These are phyloP conservation scores for Nothobranchius furzeri DNA, from an alignment of 2,113 vertebrate species.

Conservation along the genomic window DNA sequence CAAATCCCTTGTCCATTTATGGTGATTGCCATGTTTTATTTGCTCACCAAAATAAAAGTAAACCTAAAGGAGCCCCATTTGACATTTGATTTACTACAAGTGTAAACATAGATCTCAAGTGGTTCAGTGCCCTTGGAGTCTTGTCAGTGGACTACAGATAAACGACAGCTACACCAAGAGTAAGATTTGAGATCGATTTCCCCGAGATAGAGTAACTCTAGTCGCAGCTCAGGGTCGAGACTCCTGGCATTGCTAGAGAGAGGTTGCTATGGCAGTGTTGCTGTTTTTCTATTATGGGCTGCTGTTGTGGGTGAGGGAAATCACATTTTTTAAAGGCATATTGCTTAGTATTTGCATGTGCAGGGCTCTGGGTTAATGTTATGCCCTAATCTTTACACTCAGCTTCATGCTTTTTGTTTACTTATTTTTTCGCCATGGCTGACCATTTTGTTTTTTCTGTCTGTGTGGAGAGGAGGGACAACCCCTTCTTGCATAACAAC, in stretches of 20 bases:
- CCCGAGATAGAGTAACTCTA: constrained; percentile 42
- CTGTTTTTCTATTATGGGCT: constrained; percentile 54
- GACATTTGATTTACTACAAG: background rate
- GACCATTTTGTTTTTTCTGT: too few species aligned
- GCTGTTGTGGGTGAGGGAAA: background rate
- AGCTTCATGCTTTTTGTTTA: too few species aligned
- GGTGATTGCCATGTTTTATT: constrained; percentile 36
- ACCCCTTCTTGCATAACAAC: too few species aligned
- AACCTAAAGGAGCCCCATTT: constrained; percentile 19
- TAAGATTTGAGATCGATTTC: constrained; percentile 56
- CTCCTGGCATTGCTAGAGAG: constrained; percentile 51
- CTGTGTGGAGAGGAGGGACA: too few species aligned
- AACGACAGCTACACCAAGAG: constrained; percentile 21
- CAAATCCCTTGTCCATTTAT: constrained; percentile 32
- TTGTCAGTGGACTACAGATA: background rate
- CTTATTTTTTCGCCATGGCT: too few species aligned
- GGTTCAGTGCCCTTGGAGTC: constrained; percentile 1
- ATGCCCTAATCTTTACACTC: too few species aligned
- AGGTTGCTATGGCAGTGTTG: constrained; percentile 59
- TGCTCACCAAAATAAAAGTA: constrained; percentile 2
- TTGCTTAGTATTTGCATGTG: too few species aligned
- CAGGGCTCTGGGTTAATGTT: too few species aligned
- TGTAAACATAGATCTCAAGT: background rate
- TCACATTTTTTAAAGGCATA: too few species aligned
- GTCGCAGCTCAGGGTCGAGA: constrained; percentile 39